Percentiles rank a stretch among this genome's conserved stretches.
Conservation (phyloP, 2,113 vertebrate species). For the Argyrosomus japonicus region DNA sequence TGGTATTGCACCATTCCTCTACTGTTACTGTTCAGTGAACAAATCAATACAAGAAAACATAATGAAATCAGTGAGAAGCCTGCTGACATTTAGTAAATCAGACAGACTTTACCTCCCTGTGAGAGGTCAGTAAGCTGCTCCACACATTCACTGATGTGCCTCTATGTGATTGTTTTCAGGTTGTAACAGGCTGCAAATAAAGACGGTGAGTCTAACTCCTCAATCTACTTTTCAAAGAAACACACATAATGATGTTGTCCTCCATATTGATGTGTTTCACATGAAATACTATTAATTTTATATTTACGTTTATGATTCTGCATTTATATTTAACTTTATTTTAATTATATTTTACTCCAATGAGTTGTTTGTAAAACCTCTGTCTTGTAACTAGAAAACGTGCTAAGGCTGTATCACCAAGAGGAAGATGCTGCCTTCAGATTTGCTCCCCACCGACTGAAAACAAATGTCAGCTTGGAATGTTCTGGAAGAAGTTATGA, state of each 20-base stretch:
- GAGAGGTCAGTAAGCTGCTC: neutral
- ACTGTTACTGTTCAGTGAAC: neutral
- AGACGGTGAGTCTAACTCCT: neutral
- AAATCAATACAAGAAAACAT: neutral
- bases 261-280: neutral
- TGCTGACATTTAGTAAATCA: neutral
- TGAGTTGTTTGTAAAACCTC: neutral
- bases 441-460: neutral
- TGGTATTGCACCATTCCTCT: neutral
- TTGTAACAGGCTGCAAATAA: rapidly evolving
- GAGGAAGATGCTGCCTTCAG: neutral
- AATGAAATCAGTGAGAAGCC: neutral
- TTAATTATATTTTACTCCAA: neutral
- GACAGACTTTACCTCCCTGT: neutral
- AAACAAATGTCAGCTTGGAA: neutral
- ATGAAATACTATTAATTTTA: neutral
- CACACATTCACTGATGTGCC: conserved; percentile 9
- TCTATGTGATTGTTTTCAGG: conserved; percentile 43
- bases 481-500: neutral
- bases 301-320: neutral
- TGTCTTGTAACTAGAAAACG: rapidly evolving
- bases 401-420: conserved; percentile 1
- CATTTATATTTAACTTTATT: neutral
- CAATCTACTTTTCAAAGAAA: neutral
- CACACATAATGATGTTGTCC: neutral